Evolutionary conservation across 2,888 invertebrate species (phyloP).

Genomic region (Agonopterix arenella): DNA sequence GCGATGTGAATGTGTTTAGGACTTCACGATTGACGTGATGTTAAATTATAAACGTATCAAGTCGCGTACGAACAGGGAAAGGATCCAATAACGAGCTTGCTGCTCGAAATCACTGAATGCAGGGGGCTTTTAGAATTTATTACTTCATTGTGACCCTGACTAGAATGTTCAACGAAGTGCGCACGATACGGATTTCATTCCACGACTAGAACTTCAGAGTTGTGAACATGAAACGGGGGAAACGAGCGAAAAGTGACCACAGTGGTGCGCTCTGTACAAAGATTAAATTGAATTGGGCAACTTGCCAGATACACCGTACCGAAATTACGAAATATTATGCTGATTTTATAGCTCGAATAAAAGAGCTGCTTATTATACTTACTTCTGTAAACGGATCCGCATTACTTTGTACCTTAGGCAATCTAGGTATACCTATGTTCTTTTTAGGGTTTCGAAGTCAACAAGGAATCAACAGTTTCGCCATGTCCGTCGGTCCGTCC

Average conservation of each 20-base stretch:
- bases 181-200: constrained; percentile 40
- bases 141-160: constrained; percentile 14
- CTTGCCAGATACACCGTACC: constrained; percentile 45
- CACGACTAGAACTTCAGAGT: constrained; percentile 24
- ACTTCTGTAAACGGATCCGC: neutral
- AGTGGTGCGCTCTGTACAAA: constrained; percentile 50
- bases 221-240: constrained; percentile 34
- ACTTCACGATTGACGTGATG: no score
- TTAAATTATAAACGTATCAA: no score
- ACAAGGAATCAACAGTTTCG: no score
- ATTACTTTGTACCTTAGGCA: no score
- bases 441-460: no score
- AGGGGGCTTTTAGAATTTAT: constrained; percentile 15
- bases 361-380: neutral
- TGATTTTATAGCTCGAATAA: constrained; percentile 41
- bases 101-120: neutral
- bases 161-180: constrained; percentile 20
- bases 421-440: no score
- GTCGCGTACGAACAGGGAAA: no score
- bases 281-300: constrained; percentile 66
- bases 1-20: no score
- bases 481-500: no score
- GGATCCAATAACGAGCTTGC: no score
- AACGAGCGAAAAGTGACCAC: constrained; percentile 55
- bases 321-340: constrained; percentile 65